These are phyloP conservation scores for Arenicola marina DNA, from an alignment of 2,888 invertebrate species.

Conservation along the genomic window DNA sequence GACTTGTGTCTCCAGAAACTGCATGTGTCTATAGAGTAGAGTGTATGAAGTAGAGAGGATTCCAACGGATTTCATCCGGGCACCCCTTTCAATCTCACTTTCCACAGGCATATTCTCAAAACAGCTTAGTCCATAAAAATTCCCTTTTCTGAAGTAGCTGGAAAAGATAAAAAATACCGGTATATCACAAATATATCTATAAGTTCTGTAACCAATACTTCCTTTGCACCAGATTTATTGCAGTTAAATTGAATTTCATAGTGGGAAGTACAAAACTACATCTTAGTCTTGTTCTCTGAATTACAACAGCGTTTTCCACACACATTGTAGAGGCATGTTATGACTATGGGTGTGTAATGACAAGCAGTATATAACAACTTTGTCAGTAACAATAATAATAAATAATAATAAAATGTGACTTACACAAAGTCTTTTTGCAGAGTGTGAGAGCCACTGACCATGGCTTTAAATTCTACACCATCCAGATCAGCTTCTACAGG, in stretches of 20 bases:
- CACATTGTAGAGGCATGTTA: too few relatives aligned
- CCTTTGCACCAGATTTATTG: too few relatives aligned
- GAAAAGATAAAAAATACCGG: conserved; percentile 10
- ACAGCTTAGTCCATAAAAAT: conserved; percentile 60
- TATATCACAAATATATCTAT: too few relatives aligned
- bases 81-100: conserved; percentile 61
- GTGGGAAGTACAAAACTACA: too few relatives aligned
- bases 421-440: conserved; percentile 62
- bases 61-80: conserved; percentile 63
- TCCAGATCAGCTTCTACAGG: conserved; percentile 61
- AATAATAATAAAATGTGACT: conserved; percentile 35
- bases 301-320: too few relatives aligned
- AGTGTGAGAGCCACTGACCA: conserved; percentile 62
- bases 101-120: conserved; percentile 62
- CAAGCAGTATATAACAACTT: too few relatives aligned
- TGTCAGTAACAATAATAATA: too few relatives aligned
- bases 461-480: conserved; percentile 63
- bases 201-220: too few relatives aligned
- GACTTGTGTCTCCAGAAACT: conserved; percentile 61
- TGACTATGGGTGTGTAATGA: too few relatives aligned
- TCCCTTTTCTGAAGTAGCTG: conserved; percentile 61
- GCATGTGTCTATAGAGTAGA: conserved; percentile 59
- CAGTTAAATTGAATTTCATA: too few relatives aligned
- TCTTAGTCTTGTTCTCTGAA: too few relatives aligned
- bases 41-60: conserved; percentile 61